Evolutionary conservation across 1,140 invertebrate genomes (phyloP).

Genomic region (Heliconius eleuchia): DNA sequence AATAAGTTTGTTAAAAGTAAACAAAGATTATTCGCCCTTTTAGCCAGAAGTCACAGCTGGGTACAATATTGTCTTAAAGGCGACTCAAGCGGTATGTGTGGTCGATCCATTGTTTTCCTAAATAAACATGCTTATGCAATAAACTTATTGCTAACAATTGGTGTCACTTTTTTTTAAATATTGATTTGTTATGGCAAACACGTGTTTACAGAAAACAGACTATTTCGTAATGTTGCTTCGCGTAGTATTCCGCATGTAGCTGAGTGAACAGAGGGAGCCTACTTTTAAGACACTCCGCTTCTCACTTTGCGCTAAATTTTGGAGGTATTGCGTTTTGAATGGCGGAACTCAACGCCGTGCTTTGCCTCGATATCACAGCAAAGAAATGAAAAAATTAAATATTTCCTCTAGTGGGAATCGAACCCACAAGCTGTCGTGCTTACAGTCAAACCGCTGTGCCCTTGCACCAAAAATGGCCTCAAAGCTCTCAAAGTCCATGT

Average conservation of each 20-base stretch:
- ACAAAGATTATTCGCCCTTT: neutral
- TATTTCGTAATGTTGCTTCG: neutral
- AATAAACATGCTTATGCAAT: constrained; percentile 39
- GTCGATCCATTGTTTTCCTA: constrained; percentile 40
- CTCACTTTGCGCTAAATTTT: too few relatives aligned
- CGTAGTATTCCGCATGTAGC: neutral
- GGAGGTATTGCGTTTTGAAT: too few relatives aligned
- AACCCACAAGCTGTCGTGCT: too few relatives aligned
- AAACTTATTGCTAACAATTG: constrained; percentile 34
- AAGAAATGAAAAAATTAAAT: neutral
- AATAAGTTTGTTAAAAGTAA: constrained; percentile 1
- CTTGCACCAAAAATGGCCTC: too few relatives aligned
- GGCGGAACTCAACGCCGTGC: too few relatives aligned
- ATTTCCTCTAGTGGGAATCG: neutral
- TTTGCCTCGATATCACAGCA: too few relatives aligned
- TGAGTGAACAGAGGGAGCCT: neutral
- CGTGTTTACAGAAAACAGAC: neutral
- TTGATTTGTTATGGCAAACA: neutral
- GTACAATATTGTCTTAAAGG: constrained; percentile 1
- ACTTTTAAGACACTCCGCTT: neutral
- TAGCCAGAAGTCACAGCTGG: constrained; percentile 9
- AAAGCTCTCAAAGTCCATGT: too few relatives aligned
- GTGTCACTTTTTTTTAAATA: constrained; percentile 1
- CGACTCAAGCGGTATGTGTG: constrained; percentile 41
- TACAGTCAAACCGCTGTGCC: too few relatives aligned